Conservation (phyloP, 2,888 invertebrate genomes). For the Cephus sareptanus region DNA sequence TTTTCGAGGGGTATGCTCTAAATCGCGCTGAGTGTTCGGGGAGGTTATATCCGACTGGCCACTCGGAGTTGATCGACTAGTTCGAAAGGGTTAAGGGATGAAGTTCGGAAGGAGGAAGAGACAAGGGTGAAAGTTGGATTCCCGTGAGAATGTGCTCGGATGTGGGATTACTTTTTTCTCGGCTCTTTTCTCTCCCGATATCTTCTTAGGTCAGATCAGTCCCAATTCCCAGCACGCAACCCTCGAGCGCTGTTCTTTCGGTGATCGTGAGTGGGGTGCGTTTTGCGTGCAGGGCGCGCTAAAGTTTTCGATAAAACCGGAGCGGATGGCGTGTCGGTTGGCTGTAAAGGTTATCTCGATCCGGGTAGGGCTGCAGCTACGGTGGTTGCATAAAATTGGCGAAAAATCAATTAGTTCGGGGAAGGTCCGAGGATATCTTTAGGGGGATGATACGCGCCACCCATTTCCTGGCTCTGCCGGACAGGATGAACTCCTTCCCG, state of each 20-base stretch:
- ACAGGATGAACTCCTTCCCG: background rate
- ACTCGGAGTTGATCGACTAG: background rate
- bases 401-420: slow-evolving; percentile 59
- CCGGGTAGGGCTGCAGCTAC: slow-evolving; percentile 20
- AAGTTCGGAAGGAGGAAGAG: background rate
- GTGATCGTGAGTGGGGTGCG: background rate
- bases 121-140: background rate
- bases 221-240: background rate
- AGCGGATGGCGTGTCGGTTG: slow-evolving; percentile 38
- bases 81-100: background rate
- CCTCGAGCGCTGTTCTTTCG: background rate
- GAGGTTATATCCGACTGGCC: background rate
- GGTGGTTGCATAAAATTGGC: slow-evolving; percentile 50
- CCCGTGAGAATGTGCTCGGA: background rate
- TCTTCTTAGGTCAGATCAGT: background rate
- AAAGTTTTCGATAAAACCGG: background rate
- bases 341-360: slow-evolving; percentile 38
- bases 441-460: slow-evolving; percentile 1
- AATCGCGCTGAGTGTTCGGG: background rate
- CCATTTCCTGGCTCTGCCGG: background rate
- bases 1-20: background rate
- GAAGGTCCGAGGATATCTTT: slow-evolving; percentile 45
- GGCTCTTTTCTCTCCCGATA: background rate
- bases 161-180: background rate
- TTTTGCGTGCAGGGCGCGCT: slow-evolving; percentile 1